phyloP scores from a whole-genome alignment of 2,113 vertebrate genomes.

The Notothenia coriiceps region DNA sequence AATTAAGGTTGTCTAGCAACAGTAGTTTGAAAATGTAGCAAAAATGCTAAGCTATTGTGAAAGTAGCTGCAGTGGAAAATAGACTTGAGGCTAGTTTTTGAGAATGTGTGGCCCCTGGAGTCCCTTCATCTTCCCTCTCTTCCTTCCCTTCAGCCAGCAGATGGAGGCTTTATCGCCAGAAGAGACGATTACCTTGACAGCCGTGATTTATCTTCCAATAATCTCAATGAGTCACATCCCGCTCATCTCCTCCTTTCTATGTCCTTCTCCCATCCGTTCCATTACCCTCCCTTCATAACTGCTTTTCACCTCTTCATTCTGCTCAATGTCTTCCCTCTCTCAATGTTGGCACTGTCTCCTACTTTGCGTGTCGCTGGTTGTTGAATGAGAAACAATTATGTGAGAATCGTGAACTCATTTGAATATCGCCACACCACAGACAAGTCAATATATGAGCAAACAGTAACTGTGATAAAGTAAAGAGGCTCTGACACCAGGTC shows the following conservation, averaged over 20 bases:
- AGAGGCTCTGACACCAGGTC: conserved; percentile 40
- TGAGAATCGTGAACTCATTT: conserved; percentile 32
- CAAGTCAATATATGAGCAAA: conserved; percentile 26
- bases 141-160: conserved; percentile 21
- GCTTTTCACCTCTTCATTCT: conserved; percentile 23
- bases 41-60: neutral
- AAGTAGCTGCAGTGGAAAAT: neutral
- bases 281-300: conserved; percentile 48
- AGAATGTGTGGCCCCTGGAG: neutral
- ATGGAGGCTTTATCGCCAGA: conserved; percentile 57
- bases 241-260: conserved; percentile 52
- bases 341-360: conserved; percentile 3
- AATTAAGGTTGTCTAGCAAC: neutral
- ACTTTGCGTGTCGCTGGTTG: conserved; percentile 37
- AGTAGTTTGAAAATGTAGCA: neutral
- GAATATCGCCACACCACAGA: conserved; percentile 8
- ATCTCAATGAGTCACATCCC: conserved; percentile 61
- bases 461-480: conserved; percentile 47
- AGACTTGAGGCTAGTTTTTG: neutral
- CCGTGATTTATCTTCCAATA: conserved; percentile 65
- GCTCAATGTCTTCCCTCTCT: conserved; percentile 37
- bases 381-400: conserved; percentile 54
- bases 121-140: neutral
- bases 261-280: conserved; percentile 36
- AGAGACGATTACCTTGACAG: conserved; percentile 68